phyloP scores from a whole-genome alignment of 2,797 vertebrate species.

The Coilia nasus region DNA sequence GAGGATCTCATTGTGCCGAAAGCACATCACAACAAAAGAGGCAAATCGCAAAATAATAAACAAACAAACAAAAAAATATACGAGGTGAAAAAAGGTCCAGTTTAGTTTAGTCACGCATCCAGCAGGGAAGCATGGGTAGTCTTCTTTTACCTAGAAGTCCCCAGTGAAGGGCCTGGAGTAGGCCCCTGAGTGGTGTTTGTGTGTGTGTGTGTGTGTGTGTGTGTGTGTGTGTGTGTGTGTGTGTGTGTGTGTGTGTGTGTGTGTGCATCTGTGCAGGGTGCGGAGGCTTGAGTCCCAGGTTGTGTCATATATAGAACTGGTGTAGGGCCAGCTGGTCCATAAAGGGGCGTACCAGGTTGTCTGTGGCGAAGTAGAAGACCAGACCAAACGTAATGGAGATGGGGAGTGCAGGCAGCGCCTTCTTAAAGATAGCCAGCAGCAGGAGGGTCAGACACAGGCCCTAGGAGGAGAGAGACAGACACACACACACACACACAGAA shows the following conservation, averaged over 20 bases:
- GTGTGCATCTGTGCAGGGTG: constrained; percentile 44
- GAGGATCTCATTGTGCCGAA: not conserved
- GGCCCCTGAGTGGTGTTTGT: not conserved
- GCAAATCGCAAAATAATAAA: not conserved
- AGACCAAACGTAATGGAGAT: constrained; percentile 98
- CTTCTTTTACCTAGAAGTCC: constrained; percentile 51
- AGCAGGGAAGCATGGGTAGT: constrained; percentile 43
- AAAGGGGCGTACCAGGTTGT: constrained; percentile 96
- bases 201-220: not conserved
- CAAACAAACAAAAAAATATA: constrained; percentile 32
- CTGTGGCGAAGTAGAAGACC: constrained; percentile 98
- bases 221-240: not conserved
- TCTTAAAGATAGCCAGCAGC: constrained; percentile 98
- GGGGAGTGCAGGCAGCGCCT: constrained; percentile 95
- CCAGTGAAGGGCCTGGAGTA: constrained; percentile 54
- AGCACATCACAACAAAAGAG: constrained; percentile 17
- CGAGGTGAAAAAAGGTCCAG: constrained; percentile 52
- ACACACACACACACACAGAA: not conserved
- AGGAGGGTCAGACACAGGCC: constrained; percentile 96
- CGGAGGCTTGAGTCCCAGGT: constrained; percentile 42
- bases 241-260: not conserved
- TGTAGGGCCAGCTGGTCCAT: constrained; percentile 96
- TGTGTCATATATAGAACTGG: constrained; percentile 97
- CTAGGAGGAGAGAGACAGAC: constrained; percentile 63
- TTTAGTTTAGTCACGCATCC: constrained; percentile 56